Conservation (phyloP, 1,140 invertebrate genomes). For the Achatina immaculata region DNA sequence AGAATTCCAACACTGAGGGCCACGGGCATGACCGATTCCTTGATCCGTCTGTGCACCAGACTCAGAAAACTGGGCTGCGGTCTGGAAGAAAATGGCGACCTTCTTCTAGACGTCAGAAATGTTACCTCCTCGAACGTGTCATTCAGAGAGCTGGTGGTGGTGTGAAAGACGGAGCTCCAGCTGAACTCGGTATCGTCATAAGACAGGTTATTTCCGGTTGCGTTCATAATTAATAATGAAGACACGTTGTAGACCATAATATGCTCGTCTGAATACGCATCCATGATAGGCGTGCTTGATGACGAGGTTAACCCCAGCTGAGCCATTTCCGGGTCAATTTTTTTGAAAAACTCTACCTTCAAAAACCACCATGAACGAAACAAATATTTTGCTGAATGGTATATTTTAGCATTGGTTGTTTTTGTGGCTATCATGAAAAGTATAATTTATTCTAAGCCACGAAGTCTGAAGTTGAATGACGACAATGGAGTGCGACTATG, state of each 20-base stretch:
- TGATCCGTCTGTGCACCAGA: not conserved
- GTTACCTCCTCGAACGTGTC: slow-evolving; percentile 4
- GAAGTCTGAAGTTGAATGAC: too few species aligned
- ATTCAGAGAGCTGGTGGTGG: not conserved
- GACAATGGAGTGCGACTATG: too few species aligned
- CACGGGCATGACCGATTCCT: slow-evolving; percentile 37
- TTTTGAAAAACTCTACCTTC: too few species aligned
- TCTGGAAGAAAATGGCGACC: not conserved
- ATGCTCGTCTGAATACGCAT: not conserved
- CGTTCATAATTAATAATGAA: not conserved
- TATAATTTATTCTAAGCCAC: too few species aligned
- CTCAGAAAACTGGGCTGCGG: not conserved
- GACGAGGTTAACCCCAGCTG: not conserved
- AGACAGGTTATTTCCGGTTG: not conserved
- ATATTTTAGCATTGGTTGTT: too few species aligned
- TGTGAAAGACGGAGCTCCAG: not conserved
- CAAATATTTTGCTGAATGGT: too few species aligned
- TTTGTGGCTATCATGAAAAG: too few species aligned
- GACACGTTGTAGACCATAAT: slow-evolving; percentile 23
- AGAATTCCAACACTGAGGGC: slow-evolving; percentile 39
- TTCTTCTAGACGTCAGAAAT: not conserved
- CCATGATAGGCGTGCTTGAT: not conserved
- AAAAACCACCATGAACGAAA: too few species aligned
- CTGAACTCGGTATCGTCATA: not conserved
- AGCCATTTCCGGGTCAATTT: too few species aligned